Evolutionary conservation across 2,797 vertebrate genomes (phyloP).

Genomic region (Acropternis orthonyx): DNA sequence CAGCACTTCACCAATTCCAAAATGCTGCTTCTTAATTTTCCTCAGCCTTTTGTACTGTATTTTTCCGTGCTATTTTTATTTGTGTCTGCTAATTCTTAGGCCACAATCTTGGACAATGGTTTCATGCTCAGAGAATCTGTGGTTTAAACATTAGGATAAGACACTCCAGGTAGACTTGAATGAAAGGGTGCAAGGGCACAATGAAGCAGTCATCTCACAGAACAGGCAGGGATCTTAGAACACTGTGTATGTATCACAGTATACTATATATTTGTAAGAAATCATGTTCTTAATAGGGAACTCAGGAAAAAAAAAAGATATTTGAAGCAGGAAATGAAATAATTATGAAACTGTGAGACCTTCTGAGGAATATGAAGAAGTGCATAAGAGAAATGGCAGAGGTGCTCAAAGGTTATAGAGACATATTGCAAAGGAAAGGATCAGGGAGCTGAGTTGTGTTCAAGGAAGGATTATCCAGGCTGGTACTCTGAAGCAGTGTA

Average conservation of each 20-base stretch:
- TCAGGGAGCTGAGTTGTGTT: neutral
- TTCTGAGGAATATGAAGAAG: neutral
- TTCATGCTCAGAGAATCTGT: neutral
- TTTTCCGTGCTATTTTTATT: neutral
- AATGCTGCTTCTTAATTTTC: neutral
- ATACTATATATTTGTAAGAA: neutral
- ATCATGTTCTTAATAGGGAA: neutral
- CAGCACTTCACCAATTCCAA: neutral
- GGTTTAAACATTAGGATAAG: neutral
- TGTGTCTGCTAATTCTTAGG: neutral
- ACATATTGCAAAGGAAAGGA: neutral
- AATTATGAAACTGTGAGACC: neutral
- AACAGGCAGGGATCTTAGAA: neutral
- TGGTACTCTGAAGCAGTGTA: neutral
- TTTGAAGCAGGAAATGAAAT: neutral
- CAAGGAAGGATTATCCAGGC: neutral
- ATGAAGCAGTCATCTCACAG: neutral
- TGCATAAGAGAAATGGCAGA: neutral
- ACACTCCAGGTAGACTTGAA: neutral
- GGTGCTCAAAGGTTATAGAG: neutral
- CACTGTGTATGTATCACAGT: neutral
- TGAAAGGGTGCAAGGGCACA: neutral
- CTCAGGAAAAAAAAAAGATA: neutral
- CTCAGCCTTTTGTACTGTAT: neutral
- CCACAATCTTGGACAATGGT: accelerated